Conservation (phyloP, 2,888 invertebrate species). For the Seira sanloemensis region DNA sequence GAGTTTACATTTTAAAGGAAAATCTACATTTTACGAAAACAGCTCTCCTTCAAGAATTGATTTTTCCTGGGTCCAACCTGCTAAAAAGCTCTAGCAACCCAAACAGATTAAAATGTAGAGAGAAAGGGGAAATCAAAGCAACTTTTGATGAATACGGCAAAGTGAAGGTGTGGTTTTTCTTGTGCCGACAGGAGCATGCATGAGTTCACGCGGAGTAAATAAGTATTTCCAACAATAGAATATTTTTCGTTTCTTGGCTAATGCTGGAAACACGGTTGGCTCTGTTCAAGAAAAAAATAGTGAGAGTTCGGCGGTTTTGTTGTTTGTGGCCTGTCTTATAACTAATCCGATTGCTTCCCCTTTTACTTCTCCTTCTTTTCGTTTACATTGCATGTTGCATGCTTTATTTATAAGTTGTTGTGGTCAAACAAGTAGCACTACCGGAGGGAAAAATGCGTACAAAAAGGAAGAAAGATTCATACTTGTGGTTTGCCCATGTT, state of each 20-base stretch:
- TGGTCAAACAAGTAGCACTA: slow-evolving; percentile 19
- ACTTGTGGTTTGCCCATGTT: slow-evolving; percentile 4
- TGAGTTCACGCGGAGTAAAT: slow-evolving; percentile 14
- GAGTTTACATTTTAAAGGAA: background rate
- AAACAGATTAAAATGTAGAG: background rate
- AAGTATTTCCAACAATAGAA: slow-evolving; percentile 12
- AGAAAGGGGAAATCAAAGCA: slow-evolving; percentile 11
- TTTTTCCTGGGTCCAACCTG: background rate
- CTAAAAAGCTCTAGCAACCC: background rate
- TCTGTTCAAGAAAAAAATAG: background rate
- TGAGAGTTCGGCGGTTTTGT: slow-evolving; percentile 2
- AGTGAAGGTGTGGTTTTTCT: slow-evolving; percentile 11
- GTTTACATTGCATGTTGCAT: slow-evolving; percentile 33
- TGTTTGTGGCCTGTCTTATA: slow-evolving; percentile 8
- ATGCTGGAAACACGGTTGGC: background rate
- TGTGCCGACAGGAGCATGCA: slow-evolving; percentile 11
- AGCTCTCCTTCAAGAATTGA: background rate
- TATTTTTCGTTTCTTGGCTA: slow-evolving; percentile 1
- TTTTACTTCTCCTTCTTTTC: slow-evolving; percentile 2
- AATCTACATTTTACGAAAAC: background rate
- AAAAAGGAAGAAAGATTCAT: background rate
- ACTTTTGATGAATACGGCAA: background rate
- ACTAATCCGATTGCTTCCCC: slow-evolving; percentile 8
- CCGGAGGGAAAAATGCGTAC: background rate
- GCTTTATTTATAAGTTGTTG: slow-evolving; percentile 15